Percentiles rank a stretch among this genome's conserved stretches.
Conservation (phyloP, 2,113 vertebrate genomes). For the Vicugna pacos region DNA sequence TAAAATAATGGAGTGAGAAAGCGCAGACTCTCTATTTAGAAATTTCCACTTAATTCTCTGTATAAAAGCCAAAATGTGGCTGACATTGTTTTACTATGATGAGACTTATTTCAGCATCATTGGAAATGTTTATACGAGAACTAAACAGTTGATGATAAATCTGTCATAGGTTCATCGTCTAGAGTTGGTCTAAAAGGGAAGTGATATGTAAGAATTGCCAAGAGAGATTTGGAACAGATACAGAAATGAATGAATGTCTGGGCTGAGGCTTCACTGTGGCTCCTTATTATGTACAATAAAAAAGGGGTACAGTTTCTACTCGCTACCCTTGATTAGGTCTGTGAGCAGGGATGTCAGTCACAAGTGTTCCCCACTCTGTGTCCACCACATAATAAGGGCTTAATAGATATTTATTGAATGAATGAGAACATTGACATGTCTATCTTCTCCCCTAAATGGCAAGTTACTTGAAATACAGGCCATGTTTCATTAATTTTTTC, state of each 20-base stretch:
- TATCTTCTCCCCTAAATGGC: not conserved
- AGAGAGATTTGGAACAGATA: not conserved
- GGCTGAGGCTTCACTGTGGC: not conserved
- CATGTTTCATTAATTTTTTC: not conserved
- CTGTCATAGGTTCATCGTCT: not conserved
- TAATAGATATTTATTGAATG: not conserved
- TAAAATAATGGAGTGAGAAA: not conserved
- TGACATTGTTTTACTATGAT: not conserved
- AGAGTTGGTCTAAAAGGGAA: not conserved
- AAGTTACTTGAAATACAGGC: not conserved
- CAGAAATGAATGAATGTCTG: not conserved
- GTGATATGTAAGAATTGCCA: not conserved
- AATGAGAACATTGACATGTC: not conserved
- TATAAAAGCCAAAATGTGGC: not conserved
- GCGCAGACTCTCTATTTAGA: not conserved
- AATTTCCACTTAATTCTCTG: conserved; percentile 3
- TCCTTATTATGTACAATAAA: not conserved
- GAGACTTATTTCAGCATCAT: not conserved
- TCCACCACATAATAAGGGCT: not conserved
- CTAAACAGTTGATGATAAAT: not conserved
- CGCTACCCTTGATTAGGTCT: not conserved
- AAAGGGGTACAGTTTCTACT: not conserved
- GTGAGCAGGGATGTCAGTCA: not conserved
- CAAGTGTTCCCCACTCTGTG: not conserved
- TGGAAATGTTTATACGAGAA: not conserved